Base-by-base conservation (phyloP, 2,797 vertebrate species). In the Borostomias antarcticus region DNA sequence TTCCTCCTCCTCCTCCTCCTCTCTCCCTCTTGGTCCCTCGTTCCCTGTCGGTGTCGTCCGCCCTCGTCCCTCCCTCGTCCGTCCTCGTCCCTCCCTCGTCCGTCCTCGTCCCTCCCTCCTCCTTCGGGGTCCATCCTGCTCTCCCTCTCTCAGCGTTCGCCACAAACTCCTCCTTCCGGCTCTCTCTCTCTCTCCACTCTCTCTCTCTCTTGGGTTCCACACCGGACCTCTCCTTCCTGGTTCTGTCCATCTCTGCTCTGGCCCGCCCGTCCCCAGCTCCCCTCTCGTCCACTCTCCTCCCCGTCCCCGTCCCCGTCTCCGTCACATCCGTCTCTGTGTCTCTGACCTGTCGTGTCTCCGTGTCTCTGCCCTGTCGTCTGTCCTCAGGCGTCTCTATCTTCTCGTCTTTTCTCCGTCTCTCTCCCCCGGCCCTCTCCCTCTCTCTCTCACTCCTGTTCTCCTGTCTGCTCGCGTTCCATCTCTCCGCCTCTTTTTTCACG, bases 211-310 rank as follows among this genome's bases (percentile, higher is more conserved):
- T 32, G 47, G 26, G 28, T 10, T 48, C 17, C 6, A 21, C 23
- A 26, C 35, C 56, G 9, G 53, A 50, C 66, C n/a, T 63, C 33
- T 71, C 64, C 2, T 62, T 69, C 50, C 10, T 56, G 2, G 8
- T 54, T 56, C 37, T 79, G 0, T 1, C 43, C 10, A 4, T 35
- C 48, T 86, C 77, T 8, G 43, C 68, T 32, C 45, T 78, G n/a
- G n/a, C n/a, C n/a, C n/a, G n/a, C 75, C 64, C 29, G 67, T 81
- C 71, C 21, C 28, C 74, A 4, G 5, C 63, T 66, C 70, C 71
- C 29, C 72, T 74, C 53, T 77, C 74, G 21, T 28, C 54, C 26
- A 28, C 17, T 32, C 6, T 23, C 4, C 63, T 45, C 43, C 9
- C 30, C 37, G 75, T 62, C 58, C 66, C 48, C 0, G 5, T 47